Evolutionary conservation across 2,797 vertebrate species (phyloP), one percentile per base, ranked within the genome.

Genomic region (Nyctalus aviator): DNA sequence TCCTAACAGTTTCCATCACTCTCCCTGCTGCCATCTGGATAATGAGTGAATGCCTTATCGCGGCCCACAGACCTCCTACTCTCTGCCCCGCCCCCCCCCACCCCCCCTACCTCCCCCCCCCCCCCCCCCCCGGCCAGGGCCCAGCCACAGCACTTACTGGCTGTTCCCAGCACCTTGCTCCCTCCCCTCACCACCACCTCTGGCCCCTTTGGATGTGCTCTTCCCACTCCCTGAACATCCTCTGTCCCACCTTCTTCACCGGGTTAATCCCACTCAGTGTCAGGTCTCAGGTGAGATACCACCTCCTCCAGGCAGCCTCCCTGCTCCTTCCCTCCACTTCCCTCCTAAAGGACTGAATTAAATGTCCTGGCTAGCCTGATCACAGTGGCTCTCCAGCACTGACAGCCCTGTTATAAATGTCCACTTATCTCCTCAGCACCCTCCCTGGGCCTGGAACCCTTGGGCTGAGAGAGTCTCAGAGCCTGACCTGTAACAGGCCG

Each of bases 291-390:
- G 30, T n/a, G 18, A 46, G 21, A 68, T 11, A 35, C 32, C 85
- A 64, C 68, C 71, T 91, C 86, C 64, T 85, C 82, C 85, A 50
- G n/a, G 46, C 68, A 82, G 76, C 17, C 35, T n/a, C 41, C n/a
- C 35, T n/a, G 27, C n/a, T 81, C 53, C 27, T 71, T 35, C 76
- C 53, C 8, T 48, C 69, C 27, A 20, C 9, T 21, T 2, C 1
- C 53, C 23, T 41, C 50, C 9, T 37, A 35, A 75, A 88, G 27
- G 59, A 44, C 0, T 48, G 32, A 88, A 55, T 55, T 30, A 15
- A 66, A 48, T 30, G 21, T 35, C 44, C 32, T 48, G 68, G 7
- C 44, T 48, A 5, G 46, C 2, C 41, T 14, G 20, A 5, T 35
- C 7, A 27, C 18, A 78, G 55, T 6, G 3, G 30, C 23, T 46